These are phyloP conservation scores for Oryzias javanicus DNA, from an alignment of 2,113 vertebrate species.

Conservation along the genomic window DNA sequence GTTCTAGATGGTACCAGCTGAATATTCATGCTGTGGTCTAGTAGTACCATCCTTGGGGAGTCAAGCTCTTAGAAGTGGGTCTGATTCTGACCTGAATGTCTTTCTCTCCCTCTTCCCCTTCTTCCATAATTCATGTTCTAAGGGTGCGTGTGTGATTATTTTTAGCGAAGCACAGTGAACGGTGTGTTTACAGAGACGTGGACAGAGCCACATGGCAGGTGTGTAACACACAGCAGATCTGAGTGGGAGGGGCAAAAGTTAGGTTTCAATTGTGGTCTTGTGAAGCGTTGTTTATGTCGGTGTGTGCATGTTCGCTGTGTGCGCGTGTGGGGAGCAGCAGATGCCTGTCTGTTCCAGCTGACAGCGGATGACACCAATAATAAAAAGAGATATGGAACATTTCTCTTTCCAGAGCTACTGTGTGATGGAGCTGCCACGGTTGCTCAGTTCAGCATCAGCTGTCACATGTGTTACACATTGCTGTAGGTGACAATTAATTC, in stretches of 20 bases:
- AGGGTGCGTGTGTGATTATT: conserved; percentile 67
- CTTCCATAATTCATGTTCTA: conserved; percentile 71
- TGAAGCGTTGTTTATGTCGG: background rate
- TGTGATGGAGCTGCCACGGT: conserved; percentile 21
- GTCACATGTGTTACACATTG: conserved; percentile 40
- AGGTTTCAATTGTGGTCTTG: background rate
- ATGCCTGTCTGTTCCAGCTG: conserved; percentile 63
- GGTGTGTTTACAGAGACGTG: conserved; percentile 18
- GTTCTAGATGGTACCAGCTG: conserved; percentile 54
- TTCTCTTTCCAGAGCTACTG: conserved; percentile 26
- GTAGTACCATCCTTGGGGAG: conserved; percentile 63
- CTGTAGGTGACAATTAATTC: conserved; percentile 38
- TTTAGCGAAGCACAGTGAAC: conserved; percentile 60
- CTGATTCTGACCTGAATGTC: conserved; percentile 74
- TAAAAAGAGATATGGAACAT: conserved; percentile 44
- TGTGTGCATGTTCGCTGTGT: background rate
- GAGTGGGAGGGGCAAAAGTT: conserved; percentile 14
- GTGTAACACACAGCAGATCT: conserved; percentile 36
- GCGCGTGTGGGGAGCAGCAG: conserved; percentile 43
- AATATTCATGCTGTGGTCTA: conserved; percentile 68
- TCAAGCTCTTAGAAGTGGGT: conserved; percentile 67
- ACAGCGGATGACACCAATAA: conserved; percentile 64
- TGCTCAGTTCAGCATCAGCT: conserved; percentile 17
- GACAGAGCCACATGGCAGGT: conserved; percentile 45
- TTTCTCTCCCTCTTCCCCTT: conserved; percentile 37